Base-by-base conservation (phyloP, 2,113 vertebrate genomes). In the Datnioides undecimradiatus region DNA sequence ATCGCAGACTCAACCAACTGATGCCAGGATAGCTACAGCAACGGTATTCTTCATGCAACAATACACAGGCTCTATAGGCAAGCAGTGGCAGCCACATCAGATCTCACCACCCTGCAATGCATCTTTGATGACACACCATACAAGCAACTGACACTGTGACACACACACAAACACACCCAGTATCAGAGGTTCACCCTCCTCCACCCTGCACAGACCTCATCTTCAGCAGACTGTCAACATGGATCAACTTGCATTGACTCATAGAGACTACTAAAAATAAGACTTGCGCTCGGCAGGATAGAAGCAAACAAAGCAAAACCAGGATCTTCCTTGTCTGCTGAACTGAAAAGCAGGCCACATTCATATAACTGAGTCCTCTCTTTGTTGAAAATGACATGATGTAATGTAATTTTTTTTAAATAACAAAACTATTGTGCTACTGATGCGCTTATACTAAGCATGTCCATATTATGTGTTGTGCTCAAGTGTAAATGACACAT, bases 221-320 rank as follows among this genome's bases (percentile, higher is more conserved):
- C 80, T 1, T 73, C 81, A 68, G 55, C 49, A 27, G 34, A 46
- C 78, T 66, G 88, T 83, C 82, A 86, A 60, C 80, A 73, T 43
- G 55, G 77, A 84, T 92, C 86, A 82, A 73, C 80, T 82, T 73
- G 55, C 79, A 46, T 67, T 65, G 84, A 89, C 71, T 88, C 81
- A 87, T 63, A 75, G 77, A 79, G 54, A 64, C 36, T 27, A 55
- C 83, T 83, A 87, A 83, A 88, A 88, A 89, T 86, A 88, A 75
- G 49, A 69, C n/a, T 63, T 36, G 13, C 4, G 40, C 40, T 57
- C 43, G 62, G 62, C 73, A 58, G 57, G 52, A 78, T 25, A 54
- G 78, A 57, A 69, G 67, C 41, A 67, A 80, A 80, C 72, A 75
- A 69, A 27, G 46, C 40, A 70, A 17, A 72, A 31, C 62, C n/a